phyloP scores from a whole-genome alignment of 2,888 invertebrate genomes.

The Acanthococcus lagerstroemiae region DNA sequence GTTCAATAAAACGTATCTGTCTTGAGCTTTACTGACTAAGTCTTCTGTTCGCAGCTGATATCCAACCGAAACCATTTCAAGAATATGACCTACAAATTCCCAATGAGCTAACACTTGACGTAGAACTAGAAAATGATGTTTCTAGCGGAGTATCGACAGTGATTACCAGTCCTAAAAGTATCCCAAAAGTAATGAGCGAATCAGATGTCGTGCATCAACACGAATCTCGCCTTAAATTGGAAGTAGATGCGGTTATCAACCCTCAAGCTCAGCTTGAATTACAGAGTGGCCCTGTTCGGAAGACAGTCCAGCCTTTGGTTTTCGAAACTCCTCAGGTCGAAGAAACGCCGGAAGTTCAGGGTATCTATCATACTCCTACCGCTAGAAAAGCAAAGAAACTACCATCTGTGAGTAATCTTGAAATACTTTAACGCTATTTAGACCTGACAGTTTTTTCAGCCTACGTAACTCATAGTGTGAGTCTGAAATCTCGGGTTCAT shows the following conservation, averaged over 20 bases:
- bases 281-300: too few species aligned
- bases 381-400: constrained; percentile 32
- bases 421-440: too few species aligned
- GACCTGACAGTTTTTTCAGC: too few species aligned
- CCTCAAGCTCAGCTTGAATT: background rate
- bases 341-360: too few species aligned
- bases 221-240: background rate
- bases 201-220: background rate
- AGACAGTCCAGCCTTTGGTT: too few species aligned
- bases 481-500: background rate
- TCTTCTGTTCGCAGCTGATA: too few species aligned
- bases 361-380: constrained; percentile 22
- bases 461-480: too few species aligned
- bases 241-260: background rate
- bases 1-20: too few species aligned
- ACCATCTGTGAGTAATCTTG: constrained; percentile 27
- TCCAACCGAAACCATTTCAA: background rate
- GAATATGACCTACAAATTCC: constrained; percentile 4
- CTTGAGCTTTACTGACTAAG: too few species aligned
- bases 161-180: too few species aligned
- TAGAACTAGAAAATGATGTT: background rate
- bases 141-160: too few species aligned
- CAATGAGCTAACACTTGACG: background rate
- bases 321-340: background rate
- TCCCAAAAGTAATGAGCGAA: constrained; percentile 4